These are phyloP conservation scores for Cochlearius cochlearius DNA, from an alignment of 2,113 vertebrate species.

Conservation along the genomic window DNA sequence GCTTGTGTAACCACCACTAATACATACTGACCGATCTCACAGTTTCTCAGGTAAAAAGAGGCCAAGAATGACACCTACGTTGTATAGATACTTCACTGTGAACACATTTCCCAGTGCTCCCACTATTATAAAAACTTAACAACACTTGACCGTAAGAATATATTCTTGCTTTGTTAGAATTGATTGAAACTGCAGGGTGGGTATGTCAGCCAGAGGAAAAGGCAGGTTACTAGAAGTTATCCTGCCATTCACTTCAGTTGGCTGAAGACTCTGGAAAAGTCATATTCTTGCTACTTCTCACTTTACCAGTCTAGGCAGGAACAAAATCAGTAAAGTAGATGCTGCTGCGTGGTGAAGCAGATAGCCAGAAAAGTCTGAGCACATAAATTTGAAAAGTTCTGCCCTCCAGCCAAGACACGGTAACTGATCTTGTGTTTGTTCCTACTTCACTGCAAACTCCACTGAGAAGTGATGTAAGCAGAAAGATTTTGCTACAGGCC, in stretches of 20 bases:
- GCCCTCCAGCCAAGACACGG: not conserved
- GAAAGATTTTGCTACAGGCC: constrained; percentile 17
- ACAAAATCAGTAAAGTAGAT: not conserved
- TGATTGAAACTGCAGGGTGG: not conserved
- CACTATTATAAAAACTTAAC: not conserved
- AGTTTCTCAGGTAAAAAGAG: not conserved
- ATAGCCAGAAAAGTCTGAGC: not conserved
- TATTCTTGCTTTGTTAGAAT: not conserved
- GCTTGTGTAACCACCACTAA: not conserved
- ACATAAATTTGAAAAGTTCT: not conserved
- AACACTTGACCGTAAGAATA: not conserved
- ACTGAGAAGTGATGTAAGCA: not conserved
- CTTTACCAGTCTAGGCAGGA: not conserved
- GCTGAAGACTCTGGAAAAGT: not conserved
- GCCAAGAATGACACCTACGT: not conserved
- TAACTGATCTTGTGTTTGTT: not conserved
- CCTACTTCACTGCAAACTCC: not conserved
- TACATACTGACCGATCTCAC: not conserved
- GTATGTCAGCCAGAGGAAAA: not conserved
- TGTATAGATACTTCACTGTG: not conserved
- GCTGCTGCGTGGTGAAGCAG: not conserved
- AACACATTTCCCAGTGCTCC: not conserved
- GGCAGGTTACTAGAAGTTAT: not conserved
- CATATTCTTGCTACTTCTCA: not conserved
- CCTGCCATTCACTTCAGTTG: not conserved